phyloP scores from a whole-genome alignment of 2,113 vertebrate genomes.

The Odobenus rosmarus region DNA sequence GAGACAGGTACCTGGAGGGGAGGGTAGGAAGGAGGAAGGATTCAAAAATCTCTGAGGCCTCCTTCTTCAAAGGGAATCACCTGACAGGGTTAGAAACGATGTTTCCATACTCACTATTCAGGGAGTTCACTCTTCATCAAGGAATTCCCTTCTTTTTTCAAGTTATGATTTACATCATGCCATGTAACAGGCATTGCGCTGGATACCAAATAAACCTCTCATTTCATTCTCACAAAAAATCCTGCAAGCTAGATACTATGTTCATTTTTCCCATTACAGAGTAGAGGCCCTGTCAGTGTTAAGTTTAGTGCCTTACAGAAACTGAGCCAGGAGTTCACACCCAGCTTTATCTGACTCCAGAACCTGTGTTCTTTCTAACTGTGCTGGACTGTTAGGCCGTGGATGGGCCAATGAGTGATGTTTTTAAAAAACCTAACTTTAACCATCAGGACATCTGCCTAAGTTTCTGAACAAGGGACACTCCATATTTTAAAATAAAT shows the following conservation, averaged over 20 bases:
- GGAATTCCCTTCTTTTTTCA: not conserved
- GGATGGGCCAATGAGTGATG: not conserved
- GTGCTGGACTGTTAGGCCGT: not conserved
- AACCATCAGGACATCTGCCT: not conserved
- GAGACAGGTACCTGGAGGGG: not conserved
- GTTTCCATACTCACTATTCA: not conserved
- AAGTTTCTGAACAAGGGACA: not conserved
- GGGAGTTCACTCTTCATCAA: not conserved
- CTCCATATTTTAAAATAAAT: conserved; percentile 12
- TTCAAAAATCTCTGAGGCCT: not conserved
- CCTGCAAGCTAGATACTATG: not conserved
- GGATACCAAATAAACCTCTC: not conserved
- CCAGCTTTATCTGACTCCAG: not conserved
- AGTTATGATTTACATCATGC: not conserved
- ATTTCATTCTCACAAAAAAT: conserved; percentile 27
- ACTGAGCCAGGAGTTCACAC: not conserved
- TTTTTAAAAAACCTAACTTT: not conserved
- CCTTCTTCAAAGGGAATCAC: not conserved
- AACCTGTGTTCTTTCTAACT: not conserved
- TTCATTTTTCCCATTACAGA: not conserved
- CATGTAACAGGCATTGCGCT: not conserved
- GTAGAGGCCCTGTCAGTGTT: not conserved
- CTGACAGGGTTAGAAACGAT: not conserved
- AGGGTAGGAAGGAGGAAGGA: not conserved
- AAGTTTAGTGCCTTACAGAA: not conserved